Conservation (phyloP, 2,113 vertebrate genomes). For the Pongo abelii region DNA sequence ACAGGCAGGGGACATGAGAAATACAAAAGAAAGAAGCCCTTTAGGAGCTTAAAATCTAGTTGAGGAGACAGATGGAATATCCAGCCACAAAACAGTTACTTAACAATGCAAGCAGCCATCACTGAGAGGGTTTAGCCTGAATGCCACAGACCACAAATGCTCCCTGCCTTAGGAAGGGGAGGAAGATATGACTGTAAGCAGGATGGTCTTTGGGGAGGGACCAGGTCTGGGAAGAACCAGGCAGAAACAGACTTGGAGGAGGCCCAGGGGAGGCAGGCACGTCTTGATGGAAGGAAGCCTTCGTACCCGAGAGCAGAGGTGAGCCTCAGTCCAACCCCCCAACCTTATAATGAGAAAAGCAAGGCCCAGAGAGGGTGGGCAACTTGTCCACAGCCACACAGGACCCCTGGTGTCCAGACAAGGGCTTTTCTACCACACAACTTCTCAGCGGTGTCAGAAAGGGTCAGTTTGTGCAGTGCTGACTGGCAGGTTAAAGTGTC, state of each 20-base stretch:
- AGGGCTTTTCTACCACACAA: neutral
- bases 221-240: neutral
- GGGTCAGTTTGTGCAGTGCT: neutral
- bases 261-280: neutral
- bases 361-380: neutral
- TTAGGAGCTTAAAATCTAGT: constrained; percentile 45
- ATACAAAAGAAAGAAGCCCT: constrained; percentile 53
- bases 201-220: constrained; percentile 34
- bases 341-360: neutral
- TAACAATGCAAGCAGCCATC: constrained; percentile 15
- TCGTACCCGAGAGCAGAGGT: neutral
- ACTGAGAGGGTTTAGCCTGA: neutral
- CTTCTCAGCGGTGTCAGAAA: neutral
- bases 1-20: constrained; percentile 34
- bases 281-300: neutral
- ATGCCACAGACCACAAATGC: neutral
- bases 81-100: constrained; percentile 22
- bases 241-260: neutral
- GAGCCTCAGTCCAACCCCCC: neutral
- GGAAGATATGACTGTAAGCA: neutral
- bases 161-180: neutral
- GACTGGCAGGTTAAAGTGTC: neutral
- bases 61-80: constrained; percentile 57
- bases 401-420: neutral
- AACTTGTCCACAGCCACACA: neutral